Base-by-base conservation (phyloP, 2,888 invertebrate genomes). In the Pristionchus arcanus region DNA sequence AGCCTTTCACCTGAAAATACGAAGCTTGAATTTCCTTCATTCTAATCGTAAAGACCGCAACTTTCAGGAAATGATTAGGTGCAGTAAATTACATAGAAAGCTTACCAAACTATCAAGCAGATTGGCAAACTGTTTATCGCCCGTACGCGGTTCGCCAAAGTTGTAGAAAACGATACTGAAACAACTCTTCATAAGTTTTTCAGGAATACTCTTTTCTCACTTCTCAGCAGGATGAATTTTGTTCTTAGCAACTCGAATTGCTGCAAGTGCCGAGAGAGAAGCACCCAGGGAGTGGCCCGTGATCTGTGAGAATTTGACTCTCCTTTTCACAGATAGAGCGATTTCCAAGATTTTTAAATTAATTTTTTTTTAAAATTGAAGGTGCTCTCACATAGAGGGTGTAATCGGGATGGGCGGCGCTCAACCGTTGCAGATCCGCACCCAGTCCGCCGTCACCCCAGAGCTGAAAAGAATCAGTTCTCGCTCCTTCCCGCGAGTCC, bases 241-340 rank as follows among this genome's bases (percentile, higher is more conserved):
- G 31, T 88, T 49, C 34, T 37, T 42, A 2, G 55, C 91, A 19
- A 93, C 90, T 83, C 91, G 91, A 3, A 88, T 89, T n/a, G 93
- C 92, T 66, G 92, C 92, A 9, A 93, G 66, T 1, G 92, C 91
- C 11, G 93, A 93, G 90, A 93, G 90, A 1, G 93, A 88, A 25
- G 92, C 93, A 28, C 93, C 93, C 81, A 93, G 89, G 31, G 93
- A 93, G 90, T 93, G 93, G 16, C 93, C 93, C 53, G 92, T 93
- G 28, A 92, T 90, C 90, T 91, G 68, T 21, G 87, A 86, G 31
- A 15, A 1, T 28, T 74, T 19, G 16, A 34, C 28, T 71, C 1
- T 71, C 9, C 31, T 59, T 3, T 42, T 42, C 42, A 42, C 9
- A 9, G 3, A 42, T 42, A 5, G 42, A 42, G 42, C 3, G 42